Conservation (phyloP, 2,797 vertebrate species). For the Rhinophrynus dorsalis region DNA sequence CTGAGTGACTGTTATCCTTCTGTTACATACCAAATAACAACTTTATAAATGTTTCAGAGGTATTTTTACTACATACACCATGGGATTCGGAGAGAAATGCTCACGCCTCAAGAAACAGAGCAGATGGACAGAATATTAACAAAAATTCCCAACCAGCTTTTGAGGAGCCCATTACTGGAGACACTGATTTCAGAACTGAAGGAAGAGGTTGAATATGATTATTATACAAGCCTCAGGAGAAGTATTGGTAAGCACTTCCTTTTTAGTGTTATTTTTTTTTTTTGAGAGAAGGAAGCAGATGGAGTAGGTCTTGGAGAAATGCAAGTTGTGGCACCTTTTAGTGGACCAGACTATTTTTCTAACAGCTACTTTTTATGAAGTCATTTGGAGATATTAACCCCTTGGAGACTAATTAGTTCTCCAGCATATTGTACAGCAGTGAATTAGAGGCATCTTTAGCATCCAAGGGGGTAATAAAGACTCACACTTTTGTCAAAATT, state of each 20-base stretch:
- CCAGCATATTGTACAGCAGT: too few relatives aligned
- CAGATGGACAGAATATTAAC: constrained; percentile 72
- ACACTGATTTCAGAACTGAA: constrained; percentile 59
- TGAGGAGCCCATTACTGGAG: constrained; percentile 55
- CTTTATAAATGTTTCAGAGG: constrained; percentile 67
- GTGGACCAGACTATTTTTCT: too few relatives aligned
- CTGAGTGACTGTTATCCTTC: neutral
- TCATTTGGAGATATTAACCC: too few relatives aligned
- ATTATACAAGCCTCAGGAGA: constrained; percentile 75
- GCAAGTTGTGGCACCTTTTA: too few relatives aligned
- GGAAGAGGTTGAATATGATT: constrained; percentile 75
- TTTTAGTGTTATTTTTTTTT: too few relatives aligned
- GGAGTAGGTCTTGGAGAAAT: too few relatives aligned
- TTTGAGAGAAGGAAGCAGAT: too few relatives aligned
- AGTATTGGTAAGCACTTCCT: constrained; percentile 76
- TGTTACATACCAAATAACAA: constrained; percentile 7
- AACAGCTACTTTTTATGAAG: too few relatives aligned
- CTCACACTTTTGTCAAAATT: too few relatives aligned
- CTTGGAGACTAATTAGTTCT: too few relatives aligned
- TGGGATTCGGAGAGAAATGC: constrained; percentile 72
- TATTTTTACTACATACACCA: constrained; percentile 80
- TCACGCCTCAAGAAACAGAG: constrained; percentile 69
- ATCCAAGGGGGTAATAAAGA: too few relatives aligned
- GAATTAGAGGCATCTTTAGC: too few relatives aligned
- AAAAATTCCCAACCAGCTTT: constrained; percentile 60